Conservation (phyloP, 64 coral and sea anemone genomes). For the Dendronephthya gigantea region DNA sequence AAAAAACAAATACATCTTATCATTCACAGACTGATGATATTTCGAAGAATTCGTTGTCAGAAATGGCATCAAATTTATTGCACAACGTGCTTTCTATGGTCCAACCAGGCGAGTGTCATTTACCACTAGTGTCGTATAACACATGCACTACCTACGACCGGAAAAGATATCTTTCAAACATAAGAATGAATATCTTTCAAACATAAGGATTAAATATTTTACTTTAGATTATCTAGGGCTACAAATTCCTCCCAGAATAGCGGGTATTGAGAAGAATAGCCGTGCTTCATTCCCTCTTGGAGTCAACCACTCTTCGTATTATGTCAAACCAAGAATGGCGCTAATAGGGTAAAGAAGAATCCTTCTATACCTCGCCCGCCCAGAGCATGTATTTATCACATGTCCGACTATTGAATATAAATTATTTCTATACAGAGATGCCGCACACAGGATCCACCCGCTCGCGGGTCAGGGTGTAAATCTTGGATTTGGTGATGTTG, state of each 20-base stretch:
- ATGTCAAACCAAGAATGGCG: constrained; percentile 70
- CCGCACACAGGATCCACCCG: constrained; percentile 87
- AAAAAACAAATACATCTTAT: too few species aligned
- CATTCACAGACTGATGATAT: constrained; percentile 66
- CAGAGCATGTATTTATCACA: not conserved
- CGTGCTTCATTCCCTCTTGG: constrained; percentile 72
- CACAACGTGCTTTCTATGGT: constrained; percentile 58
- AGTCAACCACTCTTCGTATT: constrained; percentile 69
- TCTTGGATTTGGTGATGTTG: constrained; percentile 88
- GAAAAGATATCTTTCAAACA: too few species aligned
- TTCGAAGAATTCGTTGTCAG: constrained; percentile 47
- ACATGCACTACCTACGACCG: too few species aligned
- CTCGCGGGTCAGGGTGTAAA: constrained; percentile 97
- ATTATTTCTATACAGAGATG: constrained; percentile 45
- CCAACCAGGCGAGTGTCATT: constrained; percentile 35
- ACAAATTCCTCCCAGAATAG: constrained; percentile 68
- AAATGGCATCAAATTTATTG: constrained; percentile 47
- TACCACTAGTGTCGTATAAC: not conserved
- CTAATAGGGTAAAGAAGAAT: constrained; percentile 58
- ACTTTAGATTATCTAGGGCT: constrained; percentile 26
- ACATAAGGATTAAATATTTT: not conserved
- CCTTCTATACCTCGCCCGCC: not conserved
- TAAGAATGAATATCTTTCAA: too few species aligned
- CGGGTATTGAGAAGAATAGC: constrained; percentile 53
- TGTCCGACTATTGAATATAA: not conserved